phyloP scores from a whole-genome alignment of 2,113 vertebrate species.

The Nematolebias whitei region DNA sequence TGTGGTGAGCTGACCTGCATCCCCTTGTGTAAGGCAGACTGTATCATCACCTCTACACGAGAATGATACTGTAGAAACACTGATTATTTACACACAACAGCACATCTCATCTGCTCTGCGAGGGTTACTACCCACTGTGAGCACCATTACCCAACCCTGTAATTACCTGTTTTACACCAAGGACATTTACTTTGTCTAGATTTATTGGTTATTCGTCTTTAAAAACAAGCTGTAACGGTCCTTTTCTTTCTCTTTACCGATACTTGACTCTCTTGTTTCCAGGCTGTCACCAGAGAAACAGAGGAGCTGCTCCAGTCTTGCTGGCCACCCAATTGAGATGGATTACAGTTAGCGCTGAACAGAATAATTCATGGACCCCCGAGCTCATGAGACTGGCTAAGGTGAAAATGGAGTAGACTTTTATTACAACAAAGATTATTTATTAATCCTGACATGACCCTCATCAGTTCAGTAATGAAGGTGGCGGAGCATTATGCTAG shows the following conservation, averaged over 20 bases:
- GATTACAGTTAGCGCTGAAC: conserved; percentile 16
- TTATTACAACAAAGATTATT: conserved; percentile 44
- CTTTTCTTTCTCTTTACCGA: conserved; percentile 25
- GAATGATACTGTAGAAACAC: conserved; percentile 29
- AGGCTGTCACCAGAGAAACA: conserved; percentile 11
- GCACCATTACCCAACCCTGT: not conserved
- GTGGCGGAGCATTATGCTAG: conserved; percentile 4
- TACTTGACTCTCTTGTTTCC: conserved; percentile 19
- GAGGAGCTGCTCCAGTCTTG: conserved; percentile 43
- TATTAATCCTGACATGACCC: conserved; percentile 29
- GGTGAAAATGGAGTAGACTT: conserved; percentile 41
- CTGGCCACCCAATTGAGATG: conserved; percentile 36
- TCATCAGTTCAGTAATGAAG: conserved; percentile 45
- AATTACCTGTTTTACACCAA: conserved; percentile 38
- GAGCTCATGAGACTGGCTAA: conserved; percentile 36
- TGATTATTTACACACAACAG: conserved; percentile 33
- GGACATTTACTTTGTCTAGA: conserved; percentile 21
- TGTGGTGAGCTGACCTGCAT: conserved; percentile 27
- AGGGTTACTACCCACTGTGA: conserved; percentile 12
- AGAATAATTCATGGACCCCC: conserved; percentile 54
- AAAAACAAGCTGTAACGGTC: conserved; percentile 24
- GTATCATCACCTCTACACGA: not conserved
- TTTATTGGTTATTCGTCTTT: conserved; percentile 40
- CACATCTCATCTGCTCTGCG: conserved; percentile 22
- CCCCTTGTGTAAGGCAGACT: conserved; percentile 20